Base-by-base conservation (phyloP, 2,113 vertebrate species). In the Gymnarchus niloticus region DNA sequence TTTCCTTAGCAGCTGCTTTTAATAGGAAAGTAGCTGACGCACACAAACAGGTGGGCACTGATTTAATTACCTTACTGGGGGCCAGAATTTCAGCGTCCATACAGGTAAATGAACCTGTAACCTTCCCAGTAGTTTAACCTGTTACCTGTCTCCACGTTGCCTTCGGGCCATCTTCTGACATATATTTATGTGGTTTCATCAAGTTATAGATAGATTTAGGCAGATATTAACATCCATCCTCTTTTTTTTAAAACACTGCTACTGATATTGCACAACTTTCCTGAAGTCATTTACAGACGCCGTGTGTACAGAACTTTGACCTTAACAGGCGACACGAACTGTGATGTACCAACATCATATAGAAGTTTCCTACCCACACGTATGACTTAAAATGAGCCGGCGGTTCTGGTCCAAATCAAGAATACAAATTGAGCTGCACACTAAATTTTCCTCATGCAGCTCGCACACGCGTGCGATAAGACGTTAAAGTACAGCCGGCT, bases 261-360 rank as follows among this genome's bases (percentile, higher is more conserved):
- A 41, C 33, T 37, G 65, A 3, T n/a, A 48, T 78, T 78, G 3
- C 41, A 77, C 73, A 77, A n/a, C 69, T 46, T 76, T 46, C 19
- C 21, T 21, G 21, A 78, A 48, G 41, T 25, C 17, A 5, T 76
- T 76, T 25, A 7, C 41, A 77, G 21, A 7, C 37, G 73, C 41
- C 37, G 73, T 37, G 73, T 77, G 83, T n/a, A 23, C 41, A 84
- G 57, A 61, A 84, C 83, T 65, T 84, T 84, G 83, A 84, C 83
- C 83, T 65, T 56, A 33, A n/a, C 14, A 28, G 17, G 65, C 49
- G 54, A 65, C 23, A 48, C 10, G 54, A 49, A 61, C 44, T 61
- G 51, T 44, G 41, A 69, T 33, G 37, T 69, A 10, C 5, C 17
- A 23, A 65, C 7, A 44, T 14, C 1, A 85, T 19, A 76, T 17